Evolutionary conservation across 35 echinoderm and acorn worm species (phyloP), one percentile per base, ranked within the genome.

Genomic region (Heliocidaris tuberculata): DNA sequence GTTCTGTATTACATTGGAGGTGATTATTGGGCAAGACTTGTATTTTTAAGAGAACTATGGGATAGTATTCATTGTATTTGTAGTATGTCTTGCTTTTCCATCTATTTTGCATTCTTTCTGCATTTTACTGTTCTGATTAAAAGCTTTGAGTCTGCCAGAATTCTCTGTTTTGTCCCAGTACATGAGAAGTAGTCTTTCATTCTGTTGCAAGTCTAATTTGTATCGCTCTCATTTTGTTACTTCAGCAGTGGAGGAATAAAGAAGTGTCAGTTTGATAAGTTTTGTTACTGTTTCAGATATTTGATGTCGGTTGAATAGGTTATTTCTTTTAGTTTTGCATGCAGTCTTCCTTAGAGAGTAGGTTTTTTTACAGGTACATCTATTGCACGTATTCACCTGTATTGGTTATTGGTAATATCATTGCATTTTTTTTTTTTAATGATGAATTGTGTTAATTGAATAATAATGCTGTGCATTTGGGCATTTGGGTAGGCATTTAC

Each of bases 181-280:
- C 65, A 78, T 27, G 65, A 78, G 65, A 78, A 78, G 65, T 78
- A 78, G 65, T 78, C 65, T 78, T 78, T 78, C 65, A 78, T 78
- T 60, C 27, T 78, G 65, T 78, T 78, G 8, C 27, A 0, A 78
- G 65, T 78, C 65, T 78, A n/a, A 3, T 21, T 70, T 21, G 65
- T 78, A 78, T 78, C 65, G 21, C 1, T 5, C 19, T 78, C 7
- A 78, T 78, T n/a, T 78, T 78, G 65, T 78, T n/a, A 27, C 27
- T 27, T 78, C 27, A 78, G 4, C 65, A 78, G 17, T 21, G 27
- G 6, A 78, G 21, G 27, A 24, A 78, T 27, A 78, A 78, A n/a
- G 21, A 78, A 56, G 11, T 56, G 52, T n/a, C 65, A 27, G 17
- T 78, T 78, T 19, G 27, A 78, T 78, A 24, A 78, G 61, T 24